Base-by-base conservation (phyloP, 2,888 invertebrate species). In the Meiosimyza platycephala region DNA sequence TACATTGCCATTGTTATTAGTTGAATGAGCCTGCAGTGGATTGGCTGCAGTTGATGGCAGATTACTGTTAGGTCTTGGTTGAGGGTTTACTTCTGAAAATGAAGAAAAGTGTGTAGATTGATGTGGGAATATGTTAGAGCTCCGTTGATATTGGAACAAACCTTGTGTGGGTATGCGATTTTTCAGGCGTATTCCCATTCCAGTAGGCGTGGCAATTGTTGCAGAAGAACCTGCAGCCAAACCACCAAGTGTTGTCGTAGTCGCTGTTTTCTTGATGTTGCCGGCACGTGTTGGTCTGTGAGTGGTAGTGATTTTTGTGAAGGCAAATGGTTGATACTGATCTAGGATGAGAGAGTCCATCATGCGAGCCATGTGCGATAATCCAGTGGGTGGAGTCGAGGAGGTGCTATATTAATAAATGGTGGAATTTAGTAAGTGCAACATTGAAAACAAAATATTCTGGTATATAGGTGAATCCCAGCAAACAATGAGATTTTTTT, bases 271-370 rank as follows among this genome's bases (percentile, higher is more conserved):
- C 55, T 81, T 82, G 6, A 80, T 77, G 28, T 76, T 80, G 0
- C 84, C 83, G 5, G 81, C 75, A 47, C 83, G 80, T 40, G 82
- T 79, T 28, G 83, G 88, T 28, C 89, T 88, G 71, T 90, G 89
- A 11, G 90, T 88, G 72, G 89, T 87, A 51, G 91, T 90, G 85
- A 92, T 90, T 82, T 91, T 89, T 48, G 92, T 91, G 83, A 90
- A 92, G 55, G 91, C 90, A 80, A 91, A 92, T 40, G 92, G 92
- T 76, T 92, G 90, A 78, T 92, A 88, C 72, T 91, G 90, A 79
- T 93, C 92, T 72, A 90, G 86, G 85, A 92, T 91, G 83, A 93
- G 88, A 2, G 92, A 90, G 82, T 93, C 93, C 93, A 93, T 93
- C 92, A 93, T 92, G 67, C 92, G 88, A 66, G 93, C 92, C 90